These are phyloP conservation scores for Cardiocondyla obscurior DNA, from an alignment of 1,140 invertebrate genomes.

Conservation along the genomic window DNA sequence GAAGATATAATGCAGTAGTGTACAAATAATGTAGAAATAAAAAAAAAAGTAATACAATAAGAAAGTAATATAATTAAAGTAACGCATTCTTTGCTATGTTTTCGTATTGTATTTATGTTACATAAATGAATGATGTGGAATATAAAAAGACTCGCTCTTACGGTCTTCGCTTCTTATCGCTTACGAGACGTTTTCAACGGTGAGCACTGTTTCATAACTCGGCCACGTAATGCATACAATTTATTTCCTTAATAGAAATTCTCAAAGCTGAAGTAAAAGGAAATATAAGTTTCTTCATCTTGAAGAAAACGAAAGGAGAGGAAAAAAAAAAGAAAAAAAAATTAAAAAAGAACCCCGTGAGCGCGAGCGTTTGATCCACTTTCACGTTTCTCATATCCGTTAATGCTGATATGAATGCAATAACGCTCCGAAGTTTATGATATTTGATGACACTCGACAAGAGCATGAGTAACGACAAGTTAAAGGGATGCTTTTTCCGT, in stretches of 20 bases:
- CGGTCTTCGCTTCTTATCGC: not conserved
- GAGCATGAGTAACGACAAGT: not conserved
- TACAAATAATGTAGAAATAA: not conserved
- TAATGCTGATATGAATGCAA: not conserved
- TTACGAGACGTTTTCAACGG: not conserved
- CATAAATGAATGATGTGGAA: not conserved
- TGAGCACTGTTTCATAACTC: not conserved
- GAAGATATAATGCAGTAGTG: not conserved
- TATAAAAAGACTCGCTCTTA: not conserved
- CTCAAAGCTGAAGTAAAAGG: not conserved
- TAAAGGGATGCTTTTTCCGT: not conserved
- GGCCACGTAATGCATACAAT: not conserved
- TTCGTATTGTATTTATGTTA: not conserved
- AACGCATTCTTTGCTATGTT: not conserved
- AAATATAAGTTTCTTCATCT: not conserved
- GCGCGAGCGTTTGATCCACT: not conserved
- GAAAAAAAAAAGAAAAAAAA: not conserved
- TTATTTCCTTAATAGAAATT: slow-evolving; percentile 5
- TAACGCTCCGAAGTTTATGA: not conserved
- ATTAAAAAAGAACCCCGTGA: not conserved
- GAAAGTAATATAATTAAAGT: not conserved
- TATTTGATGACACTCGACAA: not conserved
- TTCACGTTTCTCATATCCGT: not conserved
- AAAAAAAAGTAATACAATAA: not conserved
- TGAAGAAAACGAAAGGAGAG: not conserved